Evolutionary conservation across 2,113 vertebrate species (phyloP).

Genomic region (Mus pahari): DNA sequence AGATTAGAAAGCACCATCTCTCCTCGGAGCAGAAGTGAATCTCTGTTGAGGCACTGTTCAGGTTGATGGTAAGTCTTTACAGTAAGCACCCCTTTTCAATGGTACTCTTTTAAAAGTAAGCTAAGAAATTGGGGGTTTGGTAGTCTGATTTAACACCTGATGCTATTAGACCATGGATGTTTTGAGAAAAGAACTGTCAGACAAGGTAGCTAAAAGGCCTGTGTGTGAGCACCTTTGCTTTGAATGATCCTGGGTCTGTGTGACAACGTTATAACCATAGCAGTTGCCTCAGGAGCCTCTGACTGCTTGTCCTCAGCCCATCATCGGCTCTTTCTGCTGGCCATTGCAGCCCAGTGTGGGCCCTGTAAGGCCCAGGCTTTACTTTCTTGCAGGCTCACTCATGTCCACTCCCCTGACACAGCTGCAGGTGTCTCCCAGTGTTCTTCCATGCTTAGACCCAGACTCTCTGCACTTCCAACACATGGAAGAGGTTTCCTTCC

Average conservation of each 20-base stretch:
- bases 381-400: neutral
- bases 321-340: neutral
- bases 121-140: neutral
- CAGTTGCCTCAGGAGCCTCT: neutral
- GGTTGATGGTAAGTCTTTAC: neutral
- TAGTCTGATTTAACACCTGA: neutral
- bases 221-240: neutral
- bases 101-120: neutral
- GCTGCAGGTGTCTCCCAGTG: neutral
- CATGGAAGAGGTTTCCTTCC: neutral
- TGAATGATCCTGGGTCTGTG: neutral
- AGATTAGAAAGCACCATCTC: neutral
- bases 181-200: neutral
- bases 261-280: neutral
- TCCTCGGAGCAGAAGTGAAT: neutral
- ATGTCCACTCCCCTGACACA: neutral
- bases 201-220: neutral
- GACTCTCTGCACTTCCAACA: neutral
- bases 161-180: neutral
- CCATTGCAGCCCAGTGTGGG: neutral
- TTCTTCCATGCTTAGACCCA: too few species aligned
- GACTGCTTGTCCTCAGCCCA: neutral
- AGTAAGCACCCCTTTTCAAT: neutral
- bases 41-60: neutral
- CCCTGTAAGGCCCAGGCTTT: neutral